Conservation (phyloP, 2,113 vertebrate species). For the Prunella fulvescens region DNA sequence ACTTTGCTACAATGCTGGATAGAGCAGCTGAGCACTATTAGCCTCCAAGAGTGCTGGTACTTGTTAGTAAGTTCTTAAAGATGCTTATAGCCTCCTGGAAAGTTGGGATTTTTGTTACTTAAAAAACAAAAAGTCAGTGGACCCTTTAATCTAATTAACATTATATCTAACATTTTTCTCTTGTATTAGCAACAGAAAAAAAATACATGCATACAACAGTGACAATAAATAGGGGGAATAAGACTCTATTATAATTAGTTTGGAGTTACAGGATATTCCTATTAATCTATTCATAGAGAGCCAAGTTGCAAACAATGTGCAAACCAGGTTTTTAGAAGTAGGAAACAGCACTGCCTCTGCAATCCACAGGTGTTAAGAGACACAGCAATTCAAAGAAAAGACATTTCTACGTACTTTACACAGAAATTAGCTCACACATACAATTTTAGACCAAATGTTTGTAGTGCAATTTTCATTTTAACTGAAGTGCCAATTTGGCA, state of each 20-base stretch:
- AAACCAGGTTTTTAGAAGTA: not conserved
- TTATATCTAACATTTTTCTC: constrained; percentile 29
- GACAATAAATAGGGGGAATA: constrained; percentile 54
- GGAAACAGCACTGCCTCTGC: not conserved
- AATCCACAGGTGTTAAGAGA: constrained; percentile 23
- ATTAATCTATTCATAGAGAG: constrained; percentile 58
- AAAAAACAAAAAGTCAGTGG: not conserved
- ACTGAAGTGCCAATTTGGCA: not conserved
- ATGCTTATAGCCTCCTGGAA: not conserved
- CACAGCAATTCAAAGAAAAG: not conserved
- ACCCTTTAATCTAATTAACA: constrained; percentile 7
- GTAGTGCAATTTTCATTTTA: constrained; percentile 42
- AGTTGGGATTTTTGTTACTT: not conserved
- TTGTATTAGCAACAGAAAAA: constrained; percentile 1
- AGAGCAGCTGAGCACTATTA: not conserved
- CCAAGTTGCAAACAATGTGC: not conserved
- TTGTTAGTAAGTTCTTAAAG: not conserved
- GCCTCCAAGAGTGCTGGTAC: not conserved
- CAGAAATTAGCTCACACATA: not conserved
- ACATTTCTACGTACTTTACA: constrained; percentile 21
- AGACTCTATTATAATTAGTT: not conserved
- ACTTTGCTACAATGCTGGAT: not conserved
- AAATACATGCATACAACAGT: constrained; percentile 21
- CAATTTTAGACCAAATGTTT: not conserved
- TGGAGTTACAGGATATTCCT: constrained; percentile 42